Percentiles rank a stretch among this genome's conserved stretches.
phyloP scores from a whole-genome alignment of 2,888 invertebrate genomes.

The Esperia sulphurella region DNA sequence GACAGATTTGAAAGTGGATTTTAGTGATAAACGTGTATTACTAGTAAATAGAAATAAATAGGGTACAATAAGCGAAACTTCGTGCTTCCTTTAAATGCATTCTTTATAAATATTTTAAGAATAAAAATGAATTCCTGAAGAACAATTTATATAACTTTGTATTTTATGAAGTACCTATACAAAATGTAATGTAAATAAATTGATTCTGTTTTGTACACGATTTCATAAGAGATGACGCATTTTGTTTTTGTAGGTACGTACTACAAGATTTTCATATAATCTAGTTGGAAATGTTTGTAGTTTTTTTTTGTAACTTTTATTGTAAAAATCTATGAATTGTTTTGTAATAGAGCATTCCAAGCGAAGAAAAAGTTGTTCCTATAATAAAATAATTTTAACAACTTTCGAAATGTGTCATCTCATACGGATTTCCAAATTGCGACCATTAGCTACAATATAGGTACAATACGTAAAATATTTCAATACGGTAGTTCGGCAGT shows the following conservation, averaged over 20 bases:
- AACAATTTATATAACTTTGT: slow-evolving; percentile 1
- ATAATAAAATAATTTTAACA: too few species aligned
- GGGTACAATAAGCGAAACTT: slow-evolving; percentile 53
- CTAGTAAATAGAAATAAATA: slow-evolving; percentile 48
- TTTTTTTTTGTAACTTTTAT: too few species aligned
- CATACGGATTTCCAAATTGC: too few species aligned
- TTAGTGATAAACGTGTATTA: slow-evolving; percentile 49
- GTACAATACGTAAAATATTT: too few species aligned
- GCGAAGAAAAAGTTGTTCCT: too few species aligned
- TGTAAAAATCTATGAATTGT: too few species aligned
- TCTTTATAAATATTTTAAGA: slow-evolving; percentile 20
- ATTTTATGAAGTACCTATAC: slow-evolving; percentile 31
- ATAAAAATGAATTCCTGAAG: background rate
- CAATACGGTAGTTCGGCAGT: too few species aligned
- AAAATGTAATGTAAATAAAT: slow-evolving; percentile 23
- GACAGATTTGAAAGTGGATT: slow-evolving; percentile 24
- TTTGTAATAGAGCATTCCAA: too few species aligned
- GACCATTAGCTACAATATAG: too few species aligned
- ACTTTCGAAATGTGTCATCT: too few species aligned
- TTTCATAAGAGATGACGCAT: background rate
- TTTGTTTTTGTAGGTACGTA: background rate
- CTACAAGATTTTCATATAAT: too few species aligned
- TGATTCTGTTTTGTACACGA: background rate
- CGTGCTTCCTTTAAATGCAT: slow-evolving; percentile 68
- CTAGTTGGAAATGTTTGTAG: too few species aligned